phyloP scores from a whole-genome alignment of 2,888 invertebrate species.

The Leucania comma region DNA sequence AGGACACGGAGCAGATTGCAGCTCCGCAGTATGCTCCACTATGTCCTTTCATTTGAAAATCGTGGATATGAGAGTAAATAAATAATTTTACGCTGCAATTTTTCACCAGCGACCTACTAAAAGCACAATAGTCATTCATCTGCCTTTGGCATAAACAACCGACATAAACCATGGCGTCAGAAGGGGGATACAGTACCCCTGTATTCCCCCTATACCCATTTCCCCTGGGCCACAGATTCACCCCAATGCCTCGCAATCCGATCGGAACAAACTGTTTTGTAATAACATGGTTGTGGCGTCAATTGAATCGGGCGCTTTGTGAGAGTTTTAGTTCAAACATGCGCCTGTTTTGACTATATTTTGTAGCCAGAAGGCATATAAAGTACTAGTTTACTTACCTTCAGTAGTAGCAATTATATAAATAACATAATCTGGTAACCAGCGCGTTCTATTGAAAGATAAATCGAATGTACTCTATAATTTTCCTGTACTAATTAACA shows the following conservation, averaged over 20 bases:
- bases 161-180: neutral
- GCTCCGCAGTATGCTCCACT: too few species aligned
- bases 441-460: too few species aligned
- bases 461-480: too few species aligned
- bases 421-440: too few species aligned
- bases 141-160: neutral
- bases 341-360: neutral
- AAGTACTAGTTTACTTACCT: too few species aligned
- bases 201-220: neutral
- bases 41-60: too few species aligned
- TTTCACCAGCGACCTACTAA: neutral
- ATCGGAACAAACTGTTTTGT: slow-evolving; percentile 3
- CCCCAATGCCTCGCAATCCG: slow-evolving; percentile 8
- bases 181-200: neutral
- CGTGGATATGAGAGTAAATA: too few species aligned
- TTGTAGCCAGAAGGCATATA: neutral
- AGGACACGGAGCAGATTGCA: too few species aligned
- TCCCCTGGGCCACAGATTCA: slow-evolving; percentile 8
- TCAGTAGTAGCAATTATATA: too few species aligned
- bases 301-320: neutral
- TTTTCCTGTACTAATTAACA: neutral
- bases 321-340: neutral
- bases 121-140: neutral
- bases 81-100: neutral
- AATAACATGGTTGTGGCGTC: neutral